Evolutionary conservation across 1,140 invertebrate genomes (phyloP).

Genomic region (Heliconius congener): DNA sequence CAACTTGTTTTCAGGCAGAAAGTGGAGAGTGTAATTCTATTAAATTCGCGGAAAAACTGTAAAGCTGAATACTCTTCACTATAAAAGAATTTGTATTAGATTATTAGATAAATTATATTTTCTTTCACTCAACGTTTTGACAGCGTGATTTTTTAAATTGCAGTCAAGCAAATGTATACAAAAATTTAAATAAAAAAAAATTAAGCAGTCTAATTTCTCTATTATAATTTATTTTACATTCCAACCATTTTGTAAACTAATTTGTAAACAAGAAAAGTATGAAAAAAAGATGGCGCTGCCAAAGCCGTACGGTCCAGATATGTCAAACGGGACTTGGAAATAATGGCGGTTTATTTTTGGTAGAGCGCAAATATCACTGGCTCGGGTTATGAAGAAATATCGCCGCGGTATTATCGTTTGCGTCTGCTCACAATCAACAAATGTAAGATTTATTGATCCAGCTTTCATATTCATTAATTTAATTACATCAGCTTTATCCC

Average conservation of each 20-base stretch:
- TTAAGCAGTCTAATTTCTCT: too few relatives aligned
- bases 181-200: too few relatives aligned
- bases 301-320: constrained; percentile 62
- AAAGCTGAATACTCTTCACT: too few relatives aligned
- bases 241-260: constrained; percentile 37
- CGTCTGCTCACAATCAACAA: constrained; percentile 28
- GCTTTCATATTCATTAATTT: neutral
- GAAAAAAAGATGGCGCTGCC: constrained; percentile 42
- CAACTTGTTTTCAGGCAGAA: too few relatives aligned
- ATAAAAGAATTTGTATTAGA: too few relatives aligned
- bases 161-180: too few relatives aligned
- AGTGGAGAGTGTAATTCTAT: too few relatives aligned
- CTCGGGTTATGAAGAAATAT: constrained; percentile 58
- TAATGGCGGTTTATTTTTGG: constrained; percentile 73
- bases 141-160: too few relatives aligned
- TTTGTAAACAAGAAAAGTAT: constrained; percentile 49
- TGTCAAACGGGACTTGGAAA: constrained; percentile 69
- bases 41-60: too few relatives aligned
- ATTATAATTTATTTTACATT: neutral
- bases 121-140: too few relatives aligned
- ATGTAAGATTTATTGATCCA: constrained; percentile 24
- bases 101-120: too few relatives aligned
- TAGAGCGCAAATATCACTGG: constrained; percentile 62
- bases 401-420: constrained; percentile 44
- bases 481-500: too few relatives aligned